Conservation (phyloP, 1,140 invertebrate species). For the Luehdorfia chinensis region DNA sequence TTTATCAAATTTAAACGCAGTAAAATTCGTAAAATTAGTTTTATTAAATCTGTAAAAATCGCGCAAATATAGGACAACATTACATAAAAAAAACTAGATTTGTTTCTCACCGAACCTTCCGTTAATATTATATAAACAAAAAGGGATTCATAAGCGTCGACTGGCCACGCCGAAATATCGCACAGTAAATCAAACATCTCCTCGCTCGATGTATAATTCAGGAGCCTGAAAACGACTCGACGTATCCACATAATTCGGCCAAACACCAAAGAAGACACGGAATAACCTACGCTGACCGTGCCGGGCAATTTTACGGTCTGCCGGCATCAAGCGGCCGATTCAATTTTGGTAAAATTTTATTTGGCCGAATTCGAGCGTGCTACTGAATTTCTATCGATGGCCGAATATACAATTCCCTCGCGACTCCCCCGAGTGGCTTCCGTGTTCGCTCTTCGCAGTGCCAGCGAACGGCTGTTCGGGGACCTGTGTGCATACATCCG, state of each 20-base stretch:
- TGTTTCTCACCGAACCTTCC: too few relatives aligned
- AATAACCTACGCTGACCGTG: constrained; percentile 35
- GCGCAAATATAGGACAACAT: too few relatives aligned
- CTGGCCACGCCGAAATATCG: too few relatives aligned
- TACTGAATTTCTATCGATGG: constrained; percentile 59
- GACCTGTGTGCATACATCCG: neutral
- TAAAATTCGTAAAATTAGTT: too few relatives aligned
- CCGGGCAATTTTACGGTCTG: constrained; percentile 69
- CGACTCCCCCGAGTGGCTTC: constrained; percentile 25
- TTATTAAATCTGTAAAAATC: too few relatives aligned
- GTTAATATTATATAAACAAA: too few relatives aligned
- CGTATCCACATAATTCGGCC: constrained; percentile 49
- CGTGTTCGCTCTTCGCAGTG: constrained; percentile 2
- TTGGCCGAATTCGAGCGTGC: constrained; percentile 58
- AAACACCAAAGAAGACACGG: constrained; percentile 48
- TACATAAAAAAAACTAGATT: too few relatives aligned
- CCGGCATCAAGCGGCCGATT: constrained; percentile 54
- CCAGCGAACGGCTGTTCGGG: constrained; percentile 4
- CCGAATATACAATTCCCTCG: constrained; percentile 48
- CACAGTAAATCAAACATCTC: constrained; percentile 56
- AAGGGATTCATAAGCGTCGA: too few relatives aligned
- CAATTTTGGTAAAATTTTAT: constrained; percentile 74
- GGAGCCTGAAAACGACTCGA: constrained; percentile 45
- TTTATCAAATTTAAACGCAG: too few relatives aligned
- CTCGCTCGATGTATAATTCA: constrained; percentile 66